phyloP scores from a whole-genome alignment of 1,140 invertebrate species.

The Lepidostoma basale region DNA sequence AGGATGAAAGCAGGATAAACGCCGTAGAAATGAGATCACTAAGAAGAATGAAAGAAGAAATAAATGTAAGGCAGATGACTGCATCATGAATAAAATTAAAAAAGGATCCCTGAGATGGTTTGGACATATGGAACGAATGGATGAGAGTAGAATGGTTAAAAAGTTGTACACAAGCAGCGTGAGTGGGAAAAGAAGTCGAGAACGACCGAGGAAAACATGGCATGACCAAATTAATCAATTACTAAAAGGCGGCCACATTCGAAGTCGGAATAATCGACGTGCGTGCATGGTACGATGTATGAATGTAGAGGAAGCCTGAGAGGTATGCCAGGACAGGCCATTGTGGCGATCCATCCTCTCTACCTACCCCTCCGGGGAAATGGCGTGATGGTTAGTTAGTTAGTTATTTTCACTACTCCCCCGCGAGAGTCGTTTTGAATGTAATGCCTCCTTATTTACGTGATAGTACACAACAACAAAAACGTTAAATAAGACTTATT shows the following conservation, averaged over 20 bases:
- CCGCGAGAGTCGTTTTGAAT: too few relatives aligned
- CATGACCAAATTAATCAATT: neutral
- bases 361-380: neutral
- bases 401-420: neutral
- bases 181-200: neutral
- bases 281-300: neutral
- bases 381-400: neutral
- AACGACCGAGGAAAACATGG: neutral
- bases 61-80: too few relatives aligned
- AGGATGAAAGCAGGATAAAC: neutral
- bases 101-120: too few relatives aligned
- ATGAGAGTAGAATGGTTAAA: too few relatives aligned
- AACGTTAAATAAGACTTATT: neutral
- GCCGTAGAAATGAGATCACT: too few relatives aligned
- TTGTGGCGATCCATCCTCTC: neutral
- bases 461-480: neutral
- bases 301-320: too few relatives aligned
- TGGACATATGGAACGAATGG: too few relatives aligned
- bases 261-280: neutral
- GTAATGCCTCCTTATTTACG: neutral
- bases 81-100: too few relatives aligned
- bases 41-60: too few relatives aligned
- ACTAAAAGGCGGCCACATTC: neutral
- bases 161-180: neutral
- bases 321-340: too few relatives aligned